Percentiles rank a stretch among this genome's conserved stretches.
These are phyloP conservation scores for Eira barbara DNA, from an alignment of 2,113 vertebrate genomes.

Conservation along the genomic window DNA sequence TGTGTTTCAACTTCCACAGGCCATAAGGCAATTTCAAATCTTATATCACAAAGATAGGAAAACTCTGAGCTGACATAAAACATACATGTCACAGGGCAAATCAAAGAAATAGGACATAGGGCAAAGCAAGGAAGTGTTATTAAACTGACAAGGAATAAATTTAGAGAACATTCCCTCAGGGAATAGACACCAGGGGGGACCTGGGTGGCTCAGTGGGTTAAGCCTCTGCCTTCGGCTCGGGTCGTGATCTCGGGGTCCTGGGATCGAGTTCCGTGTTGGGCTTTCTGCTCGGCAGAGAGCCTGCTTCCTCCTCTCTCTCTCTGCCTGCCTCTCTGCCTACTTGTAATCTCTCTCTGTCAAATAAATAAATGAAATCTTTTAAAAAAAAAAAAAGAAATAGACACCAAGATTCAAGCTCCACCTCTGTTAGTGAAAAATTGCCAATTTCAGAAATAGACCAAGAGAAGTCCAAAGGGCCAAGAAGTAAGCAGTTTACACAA, in stretches of 20 bases:
- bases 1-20: background rate
- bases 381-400: no score
- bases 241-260: no score
- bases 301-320: no score
- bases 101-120: background rate
- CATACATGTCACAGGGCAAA: background rate
- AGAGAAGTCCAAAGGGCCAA: background rate
- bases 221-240: no score
- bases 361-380: no score
- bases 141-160: background rate
- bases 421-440: conserved; percentile 1
- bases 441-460: conserved; percentile 25
- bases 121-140: background rate
- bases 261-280: no score
- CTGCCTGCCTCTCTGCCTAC: no score
- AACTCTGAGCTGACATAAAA: background rate
- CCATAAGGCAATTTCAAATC: background rate
- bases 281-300: no score
- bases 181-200: background rate
- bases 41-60: background rate
- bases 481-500: background rate
- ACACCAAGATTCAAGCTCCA: background rate
- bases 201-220: no score
- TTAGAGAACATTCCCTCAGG: background rate
- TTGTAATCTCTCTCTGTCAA: no score